phyloP scores from a whole-genome alignment of 1,140 invertebrate species.

The Drosophila quadrilineata region DNA sequence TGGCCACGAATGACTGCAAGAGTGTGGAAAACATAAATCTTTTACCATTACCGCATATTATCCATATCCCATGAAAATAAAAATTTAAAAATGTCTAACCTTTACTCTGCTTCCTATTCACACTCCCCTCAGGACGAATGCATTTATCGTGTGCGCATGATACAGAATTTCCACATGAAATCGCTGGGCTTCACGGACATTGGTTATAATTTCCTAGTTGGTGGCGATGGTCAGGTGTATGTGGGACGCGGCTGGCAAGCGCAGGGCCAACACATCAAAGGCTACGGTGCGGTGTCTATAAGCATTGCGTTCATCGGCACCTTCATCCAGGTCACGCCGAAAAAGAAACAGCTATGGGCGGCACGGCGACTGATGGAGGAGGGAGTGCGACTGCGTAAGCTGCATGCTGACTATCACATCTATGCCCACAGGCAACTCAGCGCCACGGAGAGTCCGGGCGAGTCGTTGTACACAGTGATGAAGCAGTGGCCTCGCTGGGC shows the following conservation, averaged over 20 bases:
- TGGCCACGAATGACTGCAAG: too few species aligned
- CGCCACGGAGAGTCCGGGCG: slow-evolving; percentile 85
- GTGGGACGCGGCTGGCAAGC: slow-evolving; percentile 86
- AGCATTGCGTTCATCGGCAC: slow-evolving; percentile 88
- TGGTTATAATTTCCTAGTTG: slow-evolving; percentile 89
- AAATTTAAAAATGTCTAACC: too few species aligned
- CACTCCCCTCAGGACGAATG: slow-evolving; percentile 67
- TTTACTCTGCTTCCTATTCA: too few species aligned
- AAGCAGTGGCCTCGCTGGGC: slow-evolving; percentile 83
- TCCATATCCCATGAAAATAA: too few species aligned
- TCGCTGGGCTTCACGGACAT: slow-evolving; percentile 84
- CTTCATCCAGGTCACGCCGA: slow-evolving; percentile 83
- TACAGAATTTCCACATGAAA: slow-evolving; percentile 85
- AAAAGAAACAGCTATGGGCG: slow-evolving; percentile 83
- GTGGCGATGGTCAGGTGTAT: slow-evolving; percentile 87
- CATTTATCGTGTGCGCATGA: slow-evolving; percentile 79
- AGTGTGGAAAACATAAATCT: too few species aligned
- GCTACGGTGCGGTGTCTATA: slow-evolving; percentile 84
- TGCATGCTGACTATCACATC: slow-evolving; percentile 84
- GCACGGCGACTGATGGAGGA: slow-evolving; percentile 84
- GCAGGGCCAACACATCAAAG: slow-evolving; percentile 85
- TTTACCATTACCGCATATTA: too few species aligned
- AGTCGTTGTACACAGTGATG: slow-evolving; percentile 83
- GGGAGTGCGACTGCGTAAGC: slow-evolving; percentile 83
- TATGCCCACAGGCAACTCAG: slow-evolving; percentile 85